A percentile compares a stretch with the other conserved stretches of the same genome.
Evolutionary conservation across 2,797 vertebrate species (phyloP).

Genomic region (Sebastes vulpes): DNA sequence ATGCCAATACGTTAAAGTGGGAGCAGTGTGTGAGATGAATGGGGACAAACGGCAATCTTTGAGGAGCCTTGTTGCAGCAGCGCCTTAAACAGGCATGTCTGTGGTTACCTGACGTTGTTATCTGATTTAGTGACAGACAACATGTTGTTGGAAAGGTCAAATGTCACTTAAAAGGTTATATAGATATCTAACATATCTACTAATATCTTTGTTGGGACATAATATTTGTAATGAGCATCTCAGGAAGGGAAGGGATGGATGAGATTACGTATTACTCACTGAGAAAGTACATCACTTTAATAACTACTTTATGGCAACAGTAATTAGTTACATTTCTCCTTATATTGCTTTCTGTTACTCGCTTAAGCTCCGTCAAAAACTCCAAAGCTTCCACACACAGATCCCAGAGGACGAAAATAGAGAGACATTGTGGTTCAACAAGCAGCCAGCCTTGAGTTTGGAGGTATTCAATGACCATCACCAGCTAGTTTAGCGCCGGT

Average conservation of each 20-base stretch:
- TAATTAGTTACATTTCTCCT: neutral
- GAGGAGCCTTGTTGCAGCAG: slow-evolving; percentile 35
- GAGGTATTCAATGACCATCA: neutral
- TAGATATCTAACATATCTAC: neutral
- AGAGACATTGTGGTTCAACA: neutral
- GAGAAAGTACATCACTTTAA: neutral
- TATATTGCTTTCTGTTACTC: neutral
- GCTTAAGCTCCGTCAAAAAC: no score
- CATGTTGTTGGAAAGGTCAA: slow-evolving; percentile 37
- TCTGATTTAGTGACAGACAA: slow-evolving; percentile 16
- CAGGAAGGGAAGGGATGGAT: neutral
- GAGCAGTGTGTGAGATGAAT: slow-evolving; percentile 74
- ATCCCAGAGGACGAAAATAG: neutral
- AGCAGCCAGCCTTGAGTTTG: neutral
- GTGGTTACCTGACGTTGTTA: slow-evolving; percentile 14
- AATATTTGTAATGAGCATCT: neutral
- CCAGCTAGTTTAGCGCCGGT: no score
- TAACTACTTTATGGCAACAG: neutral
- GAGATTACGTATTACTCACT: neutral
- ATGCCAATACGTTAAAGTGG: slow-evolving; percentile 86
- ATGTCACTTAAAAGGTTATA: slow-evolving; percentile 6
- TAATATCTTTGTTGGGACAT: neutral
- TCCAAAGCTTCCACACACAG: neutral
- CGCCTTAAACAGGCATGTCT: neutral
- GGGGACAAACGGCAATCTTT: slow-evolving; percentile 62